Evolutionary conservation across 2,888 invertebrate species (phyloP), one percentile per base, ranked within the genome.

Genomic region (Drosophila mettleri): DNA sequence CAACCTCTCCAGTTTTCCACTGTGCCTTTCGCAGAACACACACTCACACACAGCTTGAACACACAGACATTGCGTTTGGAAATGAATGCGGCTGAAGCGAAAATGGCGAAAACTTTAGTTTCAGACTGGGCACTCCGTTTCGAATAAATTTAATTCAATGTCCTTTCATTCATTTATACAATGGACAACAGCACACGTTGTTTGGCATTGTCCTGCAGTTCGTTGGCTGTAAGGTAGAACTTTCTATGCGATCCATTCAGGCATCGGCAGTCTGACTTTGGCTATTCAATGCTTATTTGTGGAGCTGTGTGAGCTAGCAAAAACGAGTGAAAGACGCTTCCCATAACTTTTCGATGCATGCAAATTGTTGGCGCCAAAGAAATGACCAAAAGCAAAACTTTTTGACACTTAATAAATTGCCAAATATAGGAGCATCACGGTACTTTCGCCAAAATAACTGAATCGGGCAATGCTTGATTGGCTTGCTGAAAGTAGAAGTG

Each of bases 61-160:
- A 36, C 8, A 41, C 20, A 52, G 33, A n/a, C 24, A 34, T 29
- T 9, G 16, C 2, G 45, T 18, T 16, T 8, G n/a, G 7, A 51
- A 49, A 31, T 51, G 31, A 20, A 7, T 12, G 49, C 8, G 16
- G 34, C 6, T n/a, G 51, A 46, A 43, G 43, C 54, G 14, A 20
- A 39, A 46, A 20, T 14, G 41, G 34, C 34, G 45, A 24, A 80
- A 82, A 83, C 76, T 83, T 83, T 87, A 78, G 85, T 82, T 83
- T 85, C 49, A 55, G 71, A 66, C 83, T 77, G 58, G 73, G 45
- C 31, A 61, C 65, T 78, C 82, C 73, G 73, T 69, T 88, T 88
- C 81, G 81, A 85, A 85, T 85, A 84, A 85, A 85, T 85, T 85
- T 81, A 85, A 85, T 88, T 88, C 89, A 84, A 88, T 88, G 85